A percentile compares a stretch with the other conserved stretches of the same genome.
phyloP scores from a whole-genome alignment of 2,888 invertebrate species.

The Eristalinus aeneus region DNA sequence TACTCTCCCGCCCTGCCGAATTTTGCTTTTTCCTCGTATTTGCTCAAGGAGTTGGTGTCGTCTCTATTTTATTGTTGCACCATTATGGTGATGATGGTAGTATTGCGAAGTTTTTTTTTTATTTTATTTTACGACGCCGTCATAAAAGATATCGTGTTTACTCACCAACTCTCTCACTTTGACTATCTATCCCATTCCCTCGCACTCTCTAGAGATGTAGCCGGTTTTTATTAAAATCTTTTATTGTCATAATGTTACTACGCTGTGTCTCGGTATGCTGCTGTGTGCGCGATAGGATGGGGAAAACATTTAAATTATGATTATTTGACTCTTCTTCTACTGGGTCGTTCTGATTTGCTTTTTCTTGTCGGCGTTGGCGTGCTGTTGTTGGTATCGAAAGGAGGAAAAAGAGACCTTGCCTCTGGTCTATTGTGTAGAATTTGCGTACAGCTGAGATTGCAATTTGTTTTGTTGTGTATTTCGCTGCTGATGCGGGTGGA shows the following conservation, averaged over 20 bases:
- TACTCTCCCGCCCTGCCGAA: neutral
- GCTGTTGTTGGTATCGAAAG: neutral
- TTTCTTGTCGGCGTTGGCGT: neutral
- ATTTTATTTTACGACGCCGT: conserved; percentile 54
- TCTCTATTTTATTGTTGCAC: conserved; percentile 68
- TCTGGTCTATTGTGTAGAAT: conserved; percentile 38
- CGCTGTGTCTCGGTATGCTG: conserved; percentile 35
- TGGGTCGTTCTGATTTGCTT: conserved; percentile 41
- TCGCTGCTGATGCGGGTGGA: conserved; percentile 1
- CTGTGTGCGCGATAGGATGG: conserved; percentile 22
- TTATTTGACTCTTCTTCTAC: conserved; percentile 58
- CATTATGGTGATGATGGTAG: conserved; percentile 61
- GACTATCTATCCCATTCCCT: neutral
- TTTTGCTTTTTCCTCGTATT: conserved; percentile 15
- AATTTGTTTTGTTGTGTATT: conserved; percentile 57
- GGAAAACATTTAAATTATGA: conserved; percentile 67
- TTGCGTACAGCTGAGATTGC: conserved; percentile 65
- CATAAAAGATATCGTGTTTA: conserved; percentile 61
- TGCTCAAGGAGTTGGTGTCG: conserved; percentile 62
- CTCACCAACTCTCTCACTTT: conserved; percentile 10
- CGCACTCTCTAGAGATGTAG: conserved; percentile 39
- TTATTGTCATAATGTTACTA: conserved; percentile 67
- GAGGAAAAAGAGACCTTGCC: neutral
- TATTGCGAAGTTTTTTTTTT: conserved; percentile 43
- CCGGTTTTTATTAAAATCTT: conserved; percentile 64